Evolutionary conservation across 2,888 invertebrate species (phyloP), one percentile per base, ranked within the genome.

Genomic region (Malacosoma neustria): DNA sequence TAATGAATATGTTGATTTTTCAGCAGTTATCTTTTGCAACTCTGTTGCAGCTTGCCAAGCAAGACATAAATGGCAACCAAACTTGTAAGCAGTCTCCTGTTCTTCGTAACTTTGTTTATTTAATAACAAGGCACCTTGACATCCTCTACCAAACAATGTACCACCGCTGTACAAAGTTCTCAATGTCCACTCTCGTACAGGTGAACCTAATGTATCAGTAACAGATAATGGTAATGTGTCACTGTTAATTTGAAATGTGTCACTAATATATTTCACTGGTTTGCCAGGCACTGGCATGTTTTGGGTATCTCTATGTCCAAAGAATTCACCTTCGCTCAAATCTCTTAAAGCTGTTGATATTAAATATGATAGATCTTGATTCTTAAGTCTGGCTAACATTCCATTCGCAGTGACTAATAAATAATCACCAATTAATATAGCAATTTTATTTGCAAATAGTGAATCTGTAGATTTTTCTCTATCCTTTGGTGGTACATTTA

Each of bases 401-500:
- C 91, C 89, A 56, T 93, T 94, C 37, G 94, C 94, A 40, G 92
- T 95, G 13, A 92, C 93, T 0, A 96, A 79, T 39, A 96, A 82
- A 66, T 94, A 96, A 66, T 96, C 96, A 14, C 94, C 96, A 45
- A 93, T 93, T 0, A 96, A 84, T 7, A 96, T 88, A 0, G 95
- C 94, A 54, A 96, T 93, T 85, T 95, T 96, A 66, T 96, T 96
- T 1, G 95, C 95, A 69, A 93, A 94, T 61, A 92, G 89, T 81
- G 94, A 92, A 33, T 90, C 89, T 14, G 85, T 80, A 36, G 87
- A 87, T 13, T 84, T 74, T 9, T 81, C 64, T 48, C 88, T 74
- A 29, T 88, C 74, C 50, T 88, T 87, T 1, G 59, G 37, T 0
- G 75, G 65, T 47, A 84, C 69, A 46, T 87, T 86, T n/a, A 86